Base-by-base conservation (phyloP, 2,113 vertebrate genomes). In the Cercopithecus mona region DNA sequence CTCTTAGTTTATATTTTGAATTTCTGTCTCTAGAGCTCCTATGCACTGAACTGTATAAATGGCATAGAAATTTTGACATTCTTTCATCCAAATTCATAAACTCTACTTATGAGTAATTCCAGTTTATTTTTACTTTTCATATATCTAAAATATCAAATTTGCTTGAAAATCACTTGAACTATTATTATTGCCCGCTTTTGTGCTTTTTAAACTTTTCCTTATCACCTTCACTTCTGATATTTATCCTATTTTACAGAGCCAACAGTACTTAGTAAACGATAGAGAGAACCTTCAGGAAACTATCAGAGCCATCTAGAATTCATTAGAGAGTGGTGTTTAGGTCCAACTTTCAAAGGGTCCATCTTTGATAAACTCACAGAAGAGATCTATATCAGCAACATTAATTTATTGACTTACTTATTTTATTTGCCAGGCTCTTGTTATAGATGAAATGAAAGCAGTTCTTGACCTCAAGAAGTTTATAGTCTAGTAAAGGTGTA, bases 161-260 rank as follows among this genome's bases (percentile, higher is more conserved):
- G 38, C 79, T 96, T 97, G 57, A 61, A 90, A 97, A 84, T 78
- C 61, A 76, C 35, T 91, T 66, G 38, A 88, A 85, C 45, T 78
- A 14, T 90, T 55, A 52, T 66, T 23, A 61, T 84, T 75, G 94
- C 38, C 78, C 61, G 40, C 5, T 75, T 92, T 64, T 43, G 40
- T 6, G 40, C 32, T 25, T 45, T 75, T 45, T 68, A 6, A 30
- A 13, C 88, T 81, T 20, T 94, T 93, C 80, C 86, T 95, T 20
- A 80, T 59, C 11, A 25, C 52, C 25, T 95, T 94, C 11, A 52
- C 35, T 97, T 92, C 68, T 92, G 50, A 79, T 95, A 70, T 11
- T 72, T 43, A 81, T 72, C 40, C 12, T 88, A 48, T 72, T 90
- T 81, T 73, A 40, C 59, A 84, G 94, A 94, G 88, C 18, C 9